Base-by-base conservation (phyloP, 2,888 invertebrate species). In the Timandra comae region DNA sequence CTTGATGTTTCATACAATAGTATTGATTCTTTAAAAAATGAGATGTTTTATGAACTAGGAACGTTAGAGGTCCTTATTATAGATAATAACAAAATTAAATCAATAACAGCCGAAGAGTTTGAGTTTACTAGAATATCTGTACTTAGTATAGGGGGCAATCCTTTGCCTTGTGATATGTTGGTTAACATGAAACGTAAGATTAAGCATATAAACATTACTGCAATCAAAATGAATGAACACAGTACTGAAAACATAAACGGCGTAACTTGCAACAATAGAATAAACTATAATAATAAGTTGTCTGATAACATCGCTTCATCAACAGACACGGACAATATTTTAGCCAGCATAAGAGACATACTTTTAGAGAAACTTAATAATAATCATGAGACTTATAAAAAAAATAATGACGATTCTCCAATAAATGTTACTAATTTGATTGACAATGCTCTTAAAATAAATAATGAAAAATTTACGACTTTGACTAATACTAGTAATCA, bases 111-210 rank as follows among this genome's bases (percentile, higher is more conserved):
- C n/a, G 55, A 62, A 19, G 64, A 71, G n/a, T 72, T 78, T 43
- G 11, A 30, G 4, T 55, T 63, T 0, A 63, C 62, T 0, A 49
- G 43, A 40, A 46, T 78, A 25, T 32, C 34, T 6, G 54, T 37
- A 21, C 52, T 80, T 5, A 80, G 79, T 41, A 74, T 80, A 29
- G 78, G 79, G 3, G 65, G 60, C 12, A 80, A 80, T 52, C 76
- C 70, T n/a, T 41, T 80, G 27, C 50, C 76, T 1, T 79, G 79
- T 38, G 57, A 62, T 24, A 27, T 53, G 21, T 39, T 79, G 23
- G 54, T 65, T n/a, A n/a, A n/a, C n/a, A n/a, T n/a, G n/a, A n/a
- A n/a, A n/a, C n/a, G n/a, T n/a, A n/a, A n/a, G n/a, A n/a, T n/a
- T n/a, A n/a, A n/a, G n/a, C n/a, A n/a, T n/a, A n/a, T 12, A 40